Evolutionary conservation across 2,113 vertebrate species (phyloP).

Genomic region (Mus pahari): DNA sequence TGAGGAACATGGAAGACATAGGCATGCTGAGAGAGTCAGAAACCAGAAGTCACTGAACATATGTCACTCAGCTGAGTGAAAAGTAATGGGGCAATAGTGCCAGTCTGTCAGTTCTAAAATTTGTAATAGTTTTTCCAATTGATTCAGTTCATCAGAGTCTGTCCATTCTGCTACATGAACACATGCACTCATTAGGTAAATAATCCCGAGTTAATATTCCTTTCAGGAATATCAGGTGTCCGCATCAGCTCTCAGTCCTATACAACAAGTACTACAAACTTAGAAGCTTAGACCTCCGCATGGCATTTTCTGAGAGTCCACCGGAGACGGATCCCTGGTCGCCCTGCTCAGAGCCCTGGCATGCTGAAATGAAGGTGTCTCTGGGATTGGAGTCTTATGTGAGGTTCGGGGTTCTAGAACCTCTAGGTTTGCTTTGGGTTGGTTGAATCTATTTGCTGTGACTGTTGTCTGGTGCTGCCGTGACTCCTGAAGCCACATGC

Average conservation of each 20-base stretch:
- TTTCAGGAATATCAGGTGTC: background rate
- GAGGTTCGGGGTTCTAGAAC: background rate
- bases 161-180: background rate
- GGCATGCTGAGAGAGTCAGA: background rate
- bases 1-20: background rate
- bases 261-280: background rate
- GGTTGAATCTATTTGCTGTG: background rate
- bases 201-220: background rate
- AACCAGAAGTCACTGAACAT: accelerated
- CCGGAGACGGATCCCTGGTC: accelerated
- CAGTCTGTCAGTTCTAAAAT: background rate
- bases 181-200: background rate
- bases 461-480: background rate
- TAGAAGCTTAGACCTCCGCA: background rate
- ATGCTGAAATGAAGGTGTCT: background rate
- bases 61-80: background rate
- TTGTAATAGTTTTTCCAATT: background rate
- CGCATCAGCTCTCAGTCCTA: background rate
- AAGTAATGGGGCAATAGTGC: accelerated
- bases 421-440: background rate
- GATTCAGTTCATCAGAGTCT: background rate
- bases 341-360: background rate
- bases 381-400: background rate
- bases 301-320: accelerated
- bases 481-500: accelerated